These are phyloP conservation scores for Pristionchus mayeri DNA, from an alignment of 2,888 invertebrate species.

Conservation along the genomic window DNA sequence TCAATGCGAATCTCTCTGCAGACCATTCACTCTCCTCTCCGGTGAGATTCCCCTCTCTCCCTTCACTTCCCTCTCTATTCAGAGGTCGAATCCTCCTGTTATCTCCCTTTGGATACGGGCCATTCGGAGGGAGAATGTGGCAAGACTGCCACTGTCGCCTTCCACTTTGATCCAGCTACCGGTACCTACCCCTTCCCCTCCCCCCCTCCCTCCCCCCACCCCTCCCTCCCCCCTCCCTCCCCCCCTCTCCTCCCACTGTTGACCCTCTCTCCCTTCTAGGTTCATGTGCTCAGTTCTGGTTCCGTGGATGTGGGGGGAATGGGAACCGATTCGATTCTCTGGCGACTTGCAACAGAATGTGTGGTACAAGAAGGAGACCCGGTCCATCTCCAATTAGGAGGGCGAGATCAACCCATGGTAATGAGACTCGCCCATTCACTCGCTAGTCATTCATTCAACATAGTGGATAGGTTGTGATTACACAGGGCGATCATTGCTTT, in stretches of 20 bases:
- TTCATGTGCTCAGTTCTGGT: conserved; percentile 73
- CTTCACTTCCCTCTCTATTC: too few relatives aligned
- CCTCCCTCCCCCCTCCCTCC: too few relatives aligned
- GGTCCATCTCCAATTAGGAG: conserved; percentile 29
- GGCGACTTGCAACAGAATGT: conserved; percentile 53
- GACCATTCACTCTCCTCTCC: conserved; percentile 57
- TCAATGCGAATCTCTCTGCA: conserved; percentile 68
- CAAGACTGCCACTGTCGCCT: conserved; percentile 43
- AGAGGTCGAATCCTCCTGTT: conserved; percentile 68
- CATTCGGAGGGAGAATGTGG: conserved; percentile 72
- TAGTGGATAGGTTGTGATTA: conserved; percentile 2
- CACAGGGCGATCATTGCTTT: conserved; percentile 18
- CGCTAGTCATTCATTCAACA: conserved; percentile 7
- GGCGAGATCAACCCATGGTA: conserved; percentile 37
- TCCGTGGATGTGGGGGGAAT: conserved; percentile 73
- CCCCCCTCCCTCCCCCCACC: too few relatives aligned
- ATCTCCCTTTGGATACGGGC: conserved; percentile 70
- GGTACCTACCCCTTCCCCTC: background rate
- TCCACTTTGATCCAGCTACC: background rate
- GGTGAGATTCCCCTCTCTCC: too few relatives aligned
- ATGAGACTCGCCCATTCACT: background rate
- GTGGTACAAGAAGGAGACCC: background rate
- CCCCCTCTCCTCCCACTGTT: too few relatives aligned
- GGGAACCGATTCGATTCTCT: conserved; percentile 66
- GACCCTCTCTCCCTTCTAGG: conserved; percentile 56